Evolutionary conservation across 2,888 invertebrate genomes (phyloP).

Genomic region (Coenonympha arcania): DNA sequence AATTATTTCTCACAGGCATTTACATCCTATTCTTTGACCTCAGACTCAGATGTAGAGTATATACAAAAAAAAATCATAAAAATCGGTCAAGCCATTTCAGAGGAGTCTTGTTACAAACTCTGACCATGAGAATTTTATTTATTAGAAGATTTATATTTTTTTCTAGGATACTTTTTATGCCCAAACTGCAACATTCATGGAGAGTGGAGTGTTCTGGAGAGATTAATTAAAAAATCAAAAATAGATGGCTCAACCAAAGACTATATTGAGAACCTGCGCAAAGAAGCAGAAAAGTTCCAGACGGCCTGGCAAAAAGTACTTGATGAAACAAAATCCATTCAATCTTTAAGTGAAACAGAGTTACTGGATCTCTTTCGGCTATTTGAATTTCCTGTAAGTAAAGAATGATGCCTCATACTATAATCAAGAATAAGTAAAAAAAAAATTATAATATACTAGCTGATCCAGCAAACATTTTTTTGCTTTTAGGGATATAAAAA

Average conservation of each 20-base stretch:
- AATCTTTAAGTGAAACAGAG: constrained; percentile 56
- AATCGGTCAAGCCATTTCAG: no score
- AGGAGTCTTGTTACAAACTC: no score
- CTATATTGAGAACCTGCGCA: constrained; percentile 47
- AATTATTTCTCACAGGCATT: no score
- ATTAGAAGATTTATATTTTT: no score
- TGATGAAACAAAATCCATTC: constrained; percentile 56
- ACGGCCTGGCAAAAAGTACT: constrained; percentile 64
- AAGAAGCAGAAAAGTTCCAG: constrained; percentile 52
- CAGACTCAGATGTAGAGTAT: no score
- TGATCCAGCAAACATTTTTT: no score
- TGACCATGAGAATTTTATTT: background rate
- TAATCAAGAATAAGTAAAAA: no score
- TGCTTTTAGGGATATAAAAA: no score
- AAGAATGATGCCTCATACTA: no score
- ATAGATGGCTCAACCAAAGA: constrained; percentile 49
- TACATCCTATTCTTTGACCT: no score
- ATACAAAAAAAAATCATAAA: no score
- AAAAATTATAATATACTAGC: no score
- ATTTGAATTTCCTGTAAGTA: constrained; percentile 75
- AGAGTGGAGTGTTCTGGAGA: constrained; percentile 76
- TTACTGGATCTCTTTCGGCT: constrained; percentile 62
- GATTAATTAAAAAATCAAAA: constrained; percentile 62
- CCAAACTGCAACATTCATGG: constrained; percentile 79
- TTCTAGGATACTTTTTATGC: constrained; percentile 81